Base-by-base conservation (phyloP, 2,888 invertebrate species). In the Exephanes ischioxanthus region DNA sequence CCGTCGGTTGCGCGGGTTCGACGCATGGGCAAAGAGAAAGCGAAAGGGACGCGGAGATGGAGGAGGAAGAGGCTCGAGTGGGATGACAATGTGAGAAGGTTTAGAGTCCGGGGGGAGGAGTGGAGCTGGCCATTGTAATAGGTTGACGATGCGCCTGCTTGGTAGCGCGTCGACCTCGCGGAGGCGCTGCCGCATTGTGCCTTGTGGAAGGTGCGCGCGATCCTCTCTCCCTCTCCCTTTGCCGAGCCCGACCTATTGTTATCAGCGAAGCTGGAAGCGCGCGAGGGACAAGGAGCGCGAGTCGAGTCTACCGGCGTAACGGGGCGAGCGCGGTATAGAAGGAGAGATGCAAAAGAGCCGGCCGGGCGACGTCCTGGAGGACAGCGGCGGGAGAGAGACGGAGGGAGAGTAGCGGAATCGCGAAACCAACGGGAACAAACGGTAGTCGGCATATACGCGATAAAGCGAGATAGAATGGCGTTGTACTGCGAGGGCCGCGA, bases 121-220 rank as follows among this genome's bases (percentile, higher is more conserved):
- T 73, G 45, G 80, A 80, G 19, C 58, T 80, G 78, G 79, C 91
- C 89, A 93, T 93, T 94, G 92, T 94, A 92, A 93, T 93, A 93
- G 93, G 93, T 89, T 90, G 90, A 86, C 87, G 91, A 93, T 93
- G 93, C 93, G 94, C 93, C 90, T 93, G 93, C 93, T 90, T 93
- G 92, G 92, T 93, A 91, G 92, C 88, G 84, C 87, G 88, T 86
- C 90, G 86, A 80, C 67, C 71, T 71, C 82, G 68, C 26, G 30
- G 51, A 41, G 75, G 76, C 73, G 83, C 80, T 75, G 87, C 83
- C 81, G 87, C 76, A 51, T 63, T 75, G 83, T 70, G 61, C 73
- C 45, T 30, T 14, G 48, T 19, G 41, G 71, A 71, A 37, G 75
- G 58, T 85, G 85, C 80, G 85, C 80, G 76, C 83, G 71, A 84